Base-by-base conservation (phyloP, 2,888 invertebrate genomes). In the Eubasilissa splendida region DNA sequence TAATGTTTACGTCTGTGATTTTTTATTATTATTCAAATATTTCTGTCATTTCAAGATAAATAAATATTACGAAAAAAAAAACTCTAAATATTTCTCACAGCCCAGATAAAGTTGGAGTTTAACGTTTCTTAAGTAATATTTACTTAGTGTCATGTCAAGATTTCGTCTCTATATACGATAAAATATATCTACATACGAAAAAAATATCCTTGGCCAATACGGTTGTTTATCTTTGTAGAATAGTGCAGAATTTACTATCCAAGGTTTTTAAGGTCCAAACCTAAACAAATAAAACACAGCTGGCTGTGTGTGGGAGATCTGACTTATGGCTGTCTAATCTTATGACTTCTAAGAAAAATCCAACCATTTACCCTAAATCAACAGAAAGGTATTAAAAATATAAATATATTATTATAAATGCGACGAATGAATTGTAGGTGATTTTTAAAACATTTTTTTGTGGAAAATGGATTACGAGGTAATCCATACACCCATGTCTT, bases 241-340 rank as follows among this genome's bases (percentile, higher is more conserved):
- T 31, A 31, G 63, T 63, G 63, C 63, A 63, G 42, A 63, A 63
- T 63, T 63, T 63, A 63, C 11, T 63, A 12, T 33, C 63, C n/a
- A 42, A 5, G 42, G 42, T 7, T 42, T 42, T 42, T 42, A 42
- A 14, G 12, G 14, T n/a, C 68, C 52, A 14, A 66, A 66, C 42
- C n/a, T n/a, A 68, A 68, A 33, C 68, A 50, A 68, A 68, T 10
- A 14, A 68, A 68, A 68, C 68, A 52, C 12, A 42, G 66, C 8
- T 33, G 50, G 42, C 42, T 50, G n/a, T 4, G 42, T 42, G 42
- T 42, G 42, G 4, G 42, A 42, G 42, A 42, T 42, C 42, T 7
- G 42, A 42, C 4, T 42, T 42, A 9, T 1, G 22, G 1, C 4
- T 52, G 50, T 11, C n/a, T 11, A 58, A 58, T n/a, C 58, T 58